A percentile compares a stretch with the other conserved stretches of the same genome.
phyloP scores from a whole-genome alignment of 2,888 invertebrate genomes.

The Marasmarcha lunaedactyla region DNA sequence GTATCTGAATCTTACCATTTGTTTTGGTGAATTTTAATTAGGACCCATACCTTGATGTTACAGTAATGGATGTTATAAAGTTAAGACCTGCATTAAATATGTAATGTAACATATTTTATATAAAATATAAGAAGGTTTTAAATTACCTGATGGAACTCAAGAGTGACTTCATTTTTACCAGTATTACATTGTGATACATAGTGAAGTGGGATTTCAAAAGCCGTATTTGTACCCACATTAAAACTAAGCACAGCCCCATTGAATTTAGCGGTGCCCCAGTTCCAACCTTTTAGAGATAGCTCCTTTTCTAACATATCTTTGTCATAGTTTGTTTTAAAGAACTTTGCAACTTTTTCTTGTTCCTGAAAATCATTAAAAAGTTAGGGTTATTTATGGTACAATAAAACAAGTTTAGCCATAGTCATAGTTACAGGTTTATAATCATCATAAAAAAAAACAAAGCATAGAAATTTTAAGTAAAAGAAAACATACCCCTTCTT shows the following conservation, averaged over 20 bases:
- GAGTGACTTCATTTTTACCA: constrained; percentile 97
- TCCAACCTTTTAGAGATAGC: constrained; percentile 96
- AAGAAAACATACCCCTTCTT: constrained; percentile 77
- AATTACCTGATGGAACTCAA: constrained; percentile 95
- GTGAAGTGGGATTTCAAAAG: constrained; percentile 95
- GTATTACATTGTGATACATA: constrained; percentile 96
- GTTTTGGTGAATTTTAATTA: too few relatives aligned
- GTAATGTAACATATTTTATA: too few relatives aligned
- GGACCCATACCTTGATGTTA: too few relatives aligned
- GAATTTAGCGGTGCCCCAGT: constrained; percentile 98
- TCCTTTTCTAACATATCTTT: constrained; percentile 93
- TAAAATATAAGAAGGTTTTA: too few relatives aligned
- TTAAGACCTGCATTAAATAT: too few relatives aligned
- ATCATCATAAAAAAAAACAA: neutral
- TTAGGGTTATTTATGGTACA: constrained; percentile 6
- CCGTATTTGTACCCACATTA: constrained; percentile 84
- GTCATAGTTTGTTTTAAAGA: constrained; percentile 85
- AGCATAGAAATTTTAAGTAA: too few relatives aligned
- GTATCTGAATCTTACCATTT: too few relatives aligned
- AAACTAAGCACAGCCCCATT: constrained; percentile 88
- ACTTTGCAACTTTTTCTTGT: constrained; percentile 92
- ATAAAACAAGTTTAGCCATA: too few relatives aligned
- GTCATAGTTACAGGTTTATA: neutral
- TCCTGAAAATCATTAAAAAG: constrained; percentile 70
- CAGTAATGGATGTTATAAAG: too few relatives aligned